A percentile compares a stretch with the other conserved stretches of the same genome.
Conservation (phyloP, 2,797 vertebrate species). For the Pipistrellus pygmaeus region DNA sequence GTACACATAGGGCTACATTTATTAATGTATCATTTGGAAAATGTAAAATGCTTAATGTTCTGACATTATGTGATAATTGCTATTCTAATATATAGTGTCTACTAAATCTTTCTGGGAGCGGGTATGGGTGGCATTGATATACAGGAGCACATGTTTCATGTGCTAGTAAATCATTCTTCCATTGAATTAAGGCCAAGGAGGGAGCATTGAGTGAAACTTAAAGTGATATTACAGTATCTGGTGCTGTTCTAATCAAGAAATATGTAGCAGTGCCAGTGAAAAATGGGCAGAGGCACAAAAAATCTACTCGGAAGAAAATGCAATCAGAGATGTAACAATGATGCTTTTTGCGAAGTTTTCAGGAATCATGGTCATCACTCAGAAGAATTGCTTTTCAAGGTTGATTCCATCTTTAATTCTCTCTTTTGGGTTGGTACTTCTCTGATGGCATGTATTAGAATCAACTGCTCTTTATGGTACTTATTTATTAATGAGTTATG, state of each 20-base stretch:
- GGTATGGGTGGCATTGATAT: conserved; percentile 70
- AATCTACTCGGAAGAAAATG: conserved; percentile 61
- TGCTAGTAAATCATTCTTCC: conserved; percentile 76
- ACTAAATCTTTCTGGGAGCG: conserved; percentile 76
- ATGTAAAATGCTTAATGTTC: conserved; percentile 79
- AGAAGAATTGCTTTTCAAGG: conserved; percentile 30
- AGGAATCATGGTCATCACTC: conserved; percentile 43
- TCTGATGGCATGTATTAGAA: neutral
- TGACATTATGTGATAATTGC: conserved; percentile 80
- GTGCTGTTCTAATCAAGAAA: conserved; percentile 75
- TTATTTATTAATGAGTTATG: neutral
- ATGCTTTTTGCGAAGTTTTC: conserved; percentile 44
- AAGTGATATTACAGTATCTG: conserved; percentile 71
- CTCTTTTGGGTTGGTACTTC: neutral
- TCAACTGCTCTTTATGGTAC: neutral
- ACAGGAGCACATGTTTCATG: conserved; percentile 67
- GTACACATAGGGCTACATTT: conserved; percentile 76
- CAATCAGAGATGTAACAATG: conserved; percentile 51
- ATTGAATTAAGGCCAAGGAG: conserved; percentile 79
- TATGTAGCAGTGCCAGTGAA: conserved; percentile 58
- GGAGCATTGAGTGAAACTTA: conserved; percentile 66
- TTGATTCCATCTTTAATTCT: conserved; percentile 45
- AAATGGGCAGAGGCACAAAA: conserved; percentile 68
- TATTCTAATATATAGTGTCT: conserved; percentile 73
- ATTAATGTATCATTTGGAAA: conserved; percentile 80